Base-by-base conservation (phyloP, 2,113 vertebrate species). In the Forbesichthys agassizii region DNA sequence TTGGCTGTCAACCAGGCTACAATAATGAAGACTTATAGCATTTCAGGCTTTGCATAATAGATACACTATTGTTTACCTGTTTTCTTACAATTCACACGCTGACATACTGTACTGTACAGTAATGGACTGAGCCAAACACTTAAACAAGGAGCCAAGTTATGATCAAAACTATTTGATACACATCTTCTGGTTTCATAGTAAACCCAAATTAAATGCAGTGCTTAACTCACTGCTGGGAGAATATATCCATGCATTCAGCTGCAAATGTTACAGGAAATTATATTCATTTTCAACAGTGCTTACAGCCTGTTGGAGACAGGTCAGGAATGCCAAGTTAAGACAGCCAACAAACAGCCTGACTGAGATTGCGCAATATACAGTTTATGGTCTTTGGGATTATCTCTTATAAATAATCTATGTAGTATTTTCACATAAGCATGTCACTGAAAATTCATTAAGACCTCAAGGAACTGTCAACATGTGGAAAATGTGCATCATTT, bases 241-340 rank as follows among this genome's bases (percentile, higher is more conserved):
- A 65, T 56, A 54, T 14, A 61, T 27, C 27, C 27, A 27, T 63
- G 55, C 33, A 71, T 66, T 62, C 70, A 76, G 57, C 62, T 64
- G 73, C 59, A 79, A 66, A 81, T 66, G 71, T 53, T 65, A 73
- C 61, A 70, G 74, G 81, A 78, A 70, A 70, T 47, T 42, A 72
- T 76, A 76, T 78, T 27, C 2, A 27, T 27, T 27, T 27, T 73
- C 49, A 64, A 70, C 62, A 79, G 71, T 54, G 46, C 59, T 80
- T 8, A 46, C 9, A 8, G 69, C 46, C 54, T 20, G 52, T 10
- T 84, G 80, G 75, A 80, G 59, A 52, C 4, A 5, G 36, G 68
- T 57, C 79, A 79, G 61, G 10, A 70, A 71, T 54, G 42, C 51
- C 58, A 62, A 71, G 7, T 67, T 18, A 33, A 71, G 46, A 33